A percentile compares a stretch with the other conserved stretches of the same genome.
Conservation (phyloP, 2,113 vertebrate genomes). For the Chrysemys picta region DNA sequence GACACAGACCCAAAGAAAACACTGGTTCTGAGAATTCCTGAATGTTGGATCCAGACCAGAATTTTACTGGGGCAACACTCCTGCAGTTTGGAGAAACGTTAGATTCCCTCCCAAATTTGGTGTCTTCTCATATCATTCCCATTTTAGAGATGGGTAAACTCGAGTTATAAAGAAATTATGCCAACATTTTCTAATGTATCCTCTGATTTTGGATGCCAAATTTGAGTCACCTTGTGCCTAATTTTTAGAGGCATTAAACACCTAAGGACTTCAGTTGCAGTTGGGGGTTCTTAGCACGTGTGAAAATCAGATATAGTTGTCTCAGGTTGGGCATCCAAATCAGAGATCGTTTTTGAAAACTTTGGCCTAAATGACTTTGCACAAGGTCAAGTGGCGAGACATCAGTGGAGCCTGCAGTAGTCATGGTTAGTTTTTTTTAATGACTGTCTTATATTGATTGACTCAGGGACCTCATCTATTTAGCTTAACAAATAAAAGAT, state of each 20-base stretch:
- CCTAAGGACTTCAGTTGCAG: neutral
- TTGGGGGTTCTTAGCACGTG: constrained; percentile 1
- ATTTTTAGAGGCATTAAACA: neutral
- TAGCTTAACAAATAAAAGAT: neutral
- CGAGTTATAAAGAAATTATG: neutral
- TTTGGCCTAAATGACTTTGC: neutral
- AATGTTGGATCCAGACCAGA: neutral
- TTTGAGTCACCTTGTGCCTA: neutral
- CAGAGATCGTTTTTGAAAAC: neutral
- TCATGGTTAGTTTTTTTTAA: neutral
- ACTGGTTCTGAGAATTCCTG: neutral
- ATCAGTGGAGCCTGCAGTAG: neutral
- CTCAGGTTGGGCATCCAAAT: neutral
- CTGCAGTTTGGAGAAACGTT: neutral
- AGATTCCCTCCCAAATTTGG: neutral
- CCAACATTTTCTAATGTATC: neutral
- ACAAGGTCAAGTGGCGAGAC: neutral
- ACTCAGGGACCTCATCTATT: neutral
- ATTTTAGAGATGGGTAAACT: neutral
- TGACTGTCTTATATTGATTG: neutral
- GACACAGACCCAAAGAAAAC: constrained; percentile 26
- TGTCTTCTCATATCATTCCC: neutral
- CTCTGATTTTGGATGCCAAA: constrained; percentile 11
- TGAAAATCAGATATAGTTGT: constrained; percentile 1
- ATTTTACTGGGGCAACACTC: neutral